Evolutionary conservation across 2,888 invertebrate species (phyloP), one percentile per base, ranked within the genome.

Genomic region (Nemurella pictetii): DNA sequence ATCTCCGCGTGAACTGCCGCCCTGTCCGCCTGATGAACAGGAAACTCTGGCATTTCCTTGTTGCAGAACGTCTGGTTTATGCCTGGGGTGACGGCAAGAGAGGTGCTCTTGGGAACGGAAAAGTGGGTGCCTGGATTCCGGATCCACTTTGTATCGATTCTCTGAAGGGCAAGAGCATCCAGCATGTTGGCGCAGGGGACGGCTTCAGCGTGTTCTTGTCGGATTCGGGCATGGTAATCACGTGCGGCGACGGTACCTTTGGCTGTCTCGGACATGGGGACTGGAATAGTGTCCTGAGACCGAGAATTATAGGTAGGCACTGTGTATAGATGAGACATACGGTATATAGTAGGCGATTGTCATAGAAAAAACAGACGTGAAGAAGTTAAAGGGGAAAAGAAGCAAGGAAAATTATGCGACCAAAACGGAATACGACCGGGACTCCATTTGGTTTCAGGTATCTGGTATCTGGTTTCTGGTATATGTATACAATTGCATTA

Each of bases 151-250:
- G 92, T 84, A 92, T 95, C 80, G 93, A 94, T 87, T 91, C 92
- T 29, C 90, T 95, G 25, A 91, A 92, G 86, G 93, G 93, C 80
- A 94, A 94, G 89, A 92, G 92, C 84, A 92, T 95, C 85, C 89
- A 91, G 72, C 93, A 93, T 85, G 92, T 93, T 9, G 92, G 92
- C 86, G 94, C 94, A 87, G 94, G 94, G 0, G 91, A 93, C 87
- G 92, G 92, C 3, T 95, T 94, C 89, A 94, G 94, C 86, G 90
- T 95, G 72, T 93, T 95, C 88, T 91, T 93, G 84, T 94, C 93
- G 85, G 93, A 94, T 88, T 92, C 93, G 84, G 95, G 95, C 7
- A 92, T 93, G n/a, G 90, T 95, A 0, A 91, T 94, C 88, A 94
- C 94, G 36, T 94, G 94, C 89, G 95, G 95, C 0, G 93, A 93